phyloP scores from a whole-genome alignment of 2,113 vertebrate genomes.

The Dasyornis broadbenti region DNA sequence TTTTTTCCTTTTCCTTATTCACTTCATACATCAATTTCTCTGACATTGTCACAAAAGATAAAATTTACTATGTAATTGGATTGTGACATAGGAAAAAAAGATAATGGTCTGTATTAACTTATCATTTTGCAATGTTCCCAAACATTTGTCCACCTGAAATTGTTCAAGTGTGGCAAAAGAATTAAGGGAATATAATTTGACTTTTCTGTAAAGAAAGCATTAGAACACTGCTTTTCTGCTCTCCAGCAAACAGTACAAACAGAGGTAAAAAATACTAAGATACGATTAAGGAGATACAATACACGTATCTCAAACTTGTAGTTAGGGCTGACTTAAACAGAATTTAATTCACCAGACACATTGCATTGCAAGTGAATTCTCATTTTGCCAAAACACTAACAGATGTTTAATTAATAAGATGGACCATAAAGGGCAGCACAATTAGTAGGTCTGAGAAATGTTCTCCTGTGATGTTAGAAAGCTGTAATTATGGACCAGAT shows the following conservation, averaged over 20 bases:
- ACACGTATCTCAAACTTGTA: conserved; percentile 30
- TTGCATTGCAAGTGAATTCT: conserved; percentile 44
- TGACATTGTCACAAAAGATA: neutral
- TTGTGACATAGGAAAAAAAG: neutral
- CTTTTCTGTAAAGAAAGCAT: neutral
- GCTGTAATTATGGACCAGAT: conserved; percentile 63
- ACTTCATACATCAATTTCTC: neutral
- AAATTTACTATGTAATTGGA: conserved; percentile 8
- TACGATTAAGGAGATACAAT: conserved; percentile 16
- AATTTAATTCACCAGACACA: conserved; percentile 56
- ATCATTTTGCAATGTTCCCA: neutral
- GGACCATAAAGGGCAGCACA: conserved; percentile 50
- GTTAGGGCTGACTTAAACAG: conserved; percentile 42
- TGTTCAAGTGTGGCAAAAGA: neutral
- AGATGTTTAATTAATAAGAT: conserved; percentile 66
- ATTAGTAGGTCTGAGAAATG: conserved; percentile 50
- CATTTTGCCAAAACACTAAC: conserved; percentile 50
- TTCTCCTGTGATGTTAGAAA: conserved; percentile 52
- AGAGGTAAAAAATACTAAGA: neutral
- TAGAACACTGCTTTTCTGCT: neutral
- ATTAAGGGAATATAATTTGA: neutral
- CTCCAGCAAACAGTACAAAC: neutral
- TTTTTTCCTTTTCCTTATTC: neutral
- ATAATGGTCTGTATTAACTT: neutral
- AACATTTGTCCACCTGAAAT: conserved; percentile 12